phyloP scores from a whole-genome alignment of 2,888 invertebrate species.

The Clostera curtula region DNA sequence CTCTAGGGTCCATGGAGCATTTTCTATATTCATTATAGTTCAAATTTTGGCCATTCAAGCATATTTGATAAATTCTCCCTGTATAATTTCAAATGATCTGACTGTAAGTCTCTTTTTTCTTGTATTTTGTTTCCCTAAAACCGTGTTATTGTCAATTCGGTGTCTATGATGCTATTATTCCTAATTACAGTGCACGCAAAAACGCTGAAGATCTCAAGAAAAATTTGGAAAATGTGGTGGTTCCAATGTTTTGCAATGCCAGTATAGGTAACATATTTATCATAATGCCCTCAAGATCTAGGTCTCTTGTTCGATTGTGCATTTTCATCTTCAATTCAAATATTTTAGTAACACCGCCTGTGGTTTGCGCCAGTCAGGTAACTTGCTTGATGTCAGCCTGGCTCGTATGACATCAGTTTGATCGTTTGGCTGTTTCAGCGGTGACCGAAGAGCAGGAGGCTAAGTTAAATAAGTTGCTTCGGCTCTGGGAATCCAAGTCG shows the following conservation, averaged over 20 bases:
- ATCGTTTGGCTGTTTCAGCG: constrained; percentile 73
- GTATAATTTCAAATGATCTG: constrained; percentile 5
- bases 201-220: constrained; percentile 95
- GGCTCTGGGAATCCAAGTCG: constrained; percentile 97
- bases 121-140: constrained; percentile 27
- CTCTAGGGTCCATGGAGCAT: neutral
- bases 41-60: no score
- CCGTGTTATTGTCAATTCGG: constrained; percentile 48
- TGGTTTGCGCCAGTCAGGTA: constrained; percentile 64
- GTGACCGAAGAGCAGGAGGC: constrained; percentile 91
- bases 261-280: constrained; percentile 81
- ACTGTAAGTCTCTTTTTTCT: constrained; percentile 6
- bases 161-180: constrained; percentile 73
- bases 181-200: constrained; percentile 91
- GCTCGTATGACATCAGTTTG: constrained; percentile 56
- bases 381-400: constrained; percentile 53
- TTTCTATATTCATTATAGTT: no score
- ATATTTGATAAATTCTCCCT: no score
- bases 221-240: constrained; percentile 95
- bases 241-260: constrained; percentile 98
- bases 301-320: constrained; percentile 64
- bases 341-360: constrained; percentile 55
- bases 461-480: constrained; percentile 94
- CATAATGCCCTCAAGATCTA: constrained; percentile 71
- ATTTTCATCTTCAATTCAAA: constrained; percentile 58